Evolutionary conservation across 1,140 invertebrate genomes (phyloP).

Genomic region (Megalopta genalis): DNA sequence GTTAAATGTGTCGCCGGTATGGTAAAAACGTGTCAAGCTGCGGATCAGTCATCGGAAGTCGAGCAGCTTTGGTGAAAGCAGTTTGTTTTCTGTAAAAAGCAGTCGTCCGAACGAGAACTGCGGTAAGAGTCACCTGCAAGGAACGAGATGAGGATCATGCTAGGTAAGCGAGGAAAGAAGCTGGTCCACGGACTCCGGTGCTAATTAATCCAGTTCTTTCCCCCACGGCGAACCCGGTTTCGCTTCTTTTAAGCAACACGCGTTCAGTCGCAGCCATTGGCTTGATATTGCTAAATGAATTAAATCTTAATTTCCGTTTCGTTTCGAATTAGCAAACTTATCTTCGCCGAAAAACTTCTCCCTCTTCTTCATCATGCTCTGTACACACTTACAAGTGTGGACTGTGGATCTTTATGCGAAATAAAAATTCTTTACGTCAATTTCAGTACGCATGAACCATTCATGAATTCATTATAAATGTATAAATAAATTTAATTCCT

Average conservation of each 20-base stretch:
- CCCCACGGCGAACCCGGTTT: constrained; percentile 17
- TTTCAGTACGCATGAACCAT: no score
- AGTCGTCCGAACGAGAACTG: not conserved
- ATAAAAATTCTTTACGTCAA: no score
- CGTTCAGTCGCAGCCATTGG: constrained; percentile 2
- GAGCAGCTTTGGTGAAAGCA: constrained; percentile 26
- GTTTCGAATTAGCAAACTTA: not conserved
- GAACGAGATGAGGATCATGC: constrained; percentile 48
- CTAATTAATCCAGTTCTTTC: constrained; percentile 63
- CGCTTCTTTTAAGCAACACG: constrained; percentile 6
- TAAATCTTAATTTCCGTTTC: not conserved
- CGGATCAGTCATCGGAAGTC: constrained; percentile 29
- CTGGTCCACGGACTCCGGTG: constrained; percentile 33
- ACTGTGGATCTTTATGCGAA: no score
- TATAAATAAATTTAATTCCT: no score
- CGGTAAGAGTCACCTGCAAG: constrained; percentile 8
- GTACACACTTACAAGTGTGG: no score
- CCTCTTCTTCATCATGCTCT: not conserved
- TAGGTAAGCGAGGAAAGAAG: constrained; percentile 53
- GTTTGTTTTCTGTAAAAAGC: constrained; percentile 34
- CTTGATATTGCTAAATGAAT: not conserved
- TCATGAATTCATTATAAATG: no score
- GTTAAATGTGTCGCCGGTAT: not conserved
- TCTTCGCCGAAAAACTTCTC: not conserved
- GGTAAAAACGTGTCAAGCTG: constrained; percentile 23